phyloP scores from a whole-genome alignment of 2,113 vertebrate genomes.

The Stegastes partitus region DNA sequence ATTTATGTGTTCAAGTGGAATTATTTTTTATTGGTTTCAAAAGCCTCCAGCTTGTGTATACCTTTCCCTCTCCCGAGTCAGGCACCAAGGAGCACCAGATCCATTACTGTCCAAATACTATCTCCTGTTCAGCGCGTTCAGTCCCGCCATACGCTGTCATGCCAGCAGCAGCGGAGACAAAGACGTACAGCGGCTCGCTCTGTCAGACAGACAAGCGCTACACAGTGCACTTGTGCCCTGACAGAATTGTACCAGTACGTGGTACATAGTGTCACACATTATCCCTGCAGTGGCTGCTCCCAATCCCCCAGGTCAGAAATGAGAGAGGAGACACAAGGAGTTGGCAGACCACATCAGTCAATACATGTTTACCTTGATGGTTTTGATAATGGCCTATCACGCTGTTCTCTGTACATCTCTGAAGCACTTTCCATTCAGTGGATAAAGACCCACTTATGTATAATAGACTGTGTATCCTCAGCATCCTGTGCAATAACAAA shows the following conservation, averaged over 20 bases:
- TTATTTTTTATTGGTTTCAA: background rate
- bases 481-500: constrained; percentile 14
- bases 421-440: constrained; percentile 23
- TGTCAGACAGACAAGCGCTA: constrained; percentile 19
- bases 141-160: constrained; percentile 43
- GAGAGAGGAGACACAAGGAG: constrained; percentile 9
- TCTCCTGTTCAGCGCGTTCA: constrained; percentile 14
- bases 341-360: constrained; percentile 12
- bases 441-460: constrained; percentile 7
- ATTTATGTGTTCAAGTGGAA: constrained; percentile 15
- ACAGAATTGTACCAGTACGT: constrained; percentile 34
- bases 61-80: background rate
- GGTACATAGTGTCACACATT: constrained; percentile 41
- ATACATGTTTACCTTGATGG: background rate
- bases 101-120: background rate
- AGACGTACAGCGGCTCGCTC: constrained; percentile 34
- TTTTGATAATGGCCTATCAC: constrained; percentile 27
- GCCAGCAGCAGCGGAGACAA: constrained; percentile 15
- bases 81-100: constrained; percentile 9
- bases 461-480: background rate
- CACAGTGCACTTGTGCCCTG: constrained; percentile 15
- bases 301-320: constrained; percentile 30
- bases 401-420: background rate
- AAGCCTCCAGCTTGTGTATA: background rate
- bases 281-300: constrained; percentile 41